These are phyloP conservation scores for Ceuthmochares aereus DNA, from an alignment of 2,113 vertebrate genomes.

Conservation along the genomic window DNA sequence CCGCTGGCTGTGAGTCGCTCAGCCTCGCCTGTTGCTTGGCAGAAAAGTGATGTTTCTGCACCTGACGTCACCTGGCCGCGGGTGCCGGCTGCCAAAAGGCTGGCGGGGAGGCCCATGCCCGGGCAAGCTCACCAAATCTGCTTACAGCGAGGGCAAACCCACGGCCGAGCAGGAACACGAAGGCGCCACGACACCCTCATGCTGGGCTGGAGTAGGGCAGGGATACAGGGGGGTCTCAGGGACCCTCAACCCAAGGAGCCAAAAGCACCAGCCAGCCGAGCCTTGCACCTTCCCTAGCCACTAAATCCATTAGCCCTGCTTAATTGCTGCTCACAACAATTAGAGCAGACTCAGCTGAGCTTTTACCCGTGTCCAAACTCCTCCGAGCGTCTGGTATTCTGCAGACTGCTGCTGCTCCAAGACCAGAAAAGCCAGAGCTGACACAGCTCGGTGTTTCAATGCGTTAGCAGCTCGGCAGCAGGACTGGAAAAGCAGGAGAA, in stretches of 20 bases:
- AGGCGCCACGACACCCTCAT: not conserved
- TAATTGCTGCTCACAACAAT: not conserved
- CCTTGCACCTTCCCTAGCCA: fast-evolving
- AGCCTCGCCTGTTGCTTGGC: not conserved
- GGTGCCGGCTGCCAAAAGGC: not conserved
- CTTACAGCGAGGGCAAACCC: not conserved
- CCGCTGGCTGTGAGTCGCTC: fast-evolving
- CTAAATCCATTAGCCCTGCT: fast-evolving
- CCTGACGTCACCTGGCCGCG: not conserved
- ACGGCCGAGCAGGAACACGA: not conserved
- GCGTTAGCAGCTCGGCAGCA: not conserved
- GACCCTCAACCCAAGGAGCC: fast-evolving
- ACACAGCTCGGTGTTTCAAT: not conserved
- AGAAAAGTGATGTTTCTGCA: not conserved
- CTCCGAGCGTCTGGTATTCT: not conserved
- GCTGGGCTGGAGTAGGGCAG: fast-evolving
- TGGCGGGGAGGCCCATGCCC: not conserved
- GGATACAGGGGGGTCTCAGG: fast-evolving
- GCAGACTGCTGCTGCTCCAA: not conserved
- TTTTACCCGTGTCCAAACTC: not conserved
- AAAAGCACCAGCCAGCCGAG: fast-evolving
- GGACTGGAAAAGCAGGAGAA: slow-evolving; percentile 65
- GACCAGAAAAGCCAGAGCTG: slow-evolving; percentile 53
- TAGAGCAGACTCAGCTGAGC: not conserved
- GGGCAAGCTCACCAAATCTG: not conserved